A percentile compares a stretch with the other conserved stretches of the same genome.
These are phyloP conservation scores for Taxidea taxus DNA, from an alignment of 2,113 vertebrate species.

Conservation along the genomic window DNA sequence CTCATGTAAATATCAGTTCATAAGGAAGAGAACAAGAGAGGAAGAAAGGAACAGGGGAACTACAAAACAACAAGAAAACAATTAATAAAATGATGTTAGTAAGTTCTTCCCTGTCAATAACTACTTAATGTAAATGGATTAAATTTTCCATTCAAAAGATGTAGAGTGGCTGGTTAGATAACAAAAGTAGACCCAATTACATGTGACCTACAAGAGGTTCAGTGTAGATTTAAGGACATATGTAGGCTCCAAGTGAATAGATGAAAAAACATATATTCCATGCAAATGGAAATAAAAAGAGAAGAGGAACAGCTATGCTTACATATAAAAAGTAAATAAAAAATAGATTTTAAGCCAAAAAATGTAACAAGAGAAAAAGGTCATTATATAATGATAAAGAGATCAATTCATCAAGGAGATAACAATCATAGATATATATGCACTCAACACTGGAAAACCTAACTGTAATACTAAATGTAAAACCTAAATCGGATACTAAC, in stretches of 20 bases:
- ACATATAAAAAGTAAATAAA: background rate
- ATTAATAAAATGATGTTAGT: background rate
- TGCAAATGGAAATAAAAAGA: background rate
- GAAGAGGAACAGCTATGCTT: background rate
- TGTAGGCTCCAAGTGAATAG: background rate
- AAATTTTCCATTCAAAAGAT: background rate
- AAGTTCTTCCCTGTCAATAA: background rate
- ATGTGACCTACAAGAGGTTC: background rate
- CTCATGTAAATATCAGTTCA: background rate
- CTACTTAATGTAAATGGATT: background rate
- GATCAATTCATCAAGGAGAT: background rate
- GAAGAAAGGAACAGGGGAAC: background rate
- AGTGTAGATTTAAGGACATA: background rate
- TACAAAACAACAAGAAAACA: background rate
- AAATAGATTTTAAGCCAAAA: background rate
- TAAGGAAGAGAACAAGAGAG: background rate
- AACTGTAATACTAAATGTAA: background rate
- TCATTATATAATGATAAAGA: background rate
- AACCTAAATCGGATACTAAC: background rate
- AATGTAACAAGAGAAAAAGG: background rate
- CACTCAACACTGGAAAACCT: background rate
- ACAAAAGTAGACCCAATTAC: background rate
- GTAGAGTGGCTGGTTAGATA: background rate
- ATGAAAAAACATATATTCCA: background rate
- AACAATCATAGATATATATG: background rate